Evolutionary conservation across 2,113 vertebrate genomes (phyloP).

Genomic region (Labeo catla): DNA sequence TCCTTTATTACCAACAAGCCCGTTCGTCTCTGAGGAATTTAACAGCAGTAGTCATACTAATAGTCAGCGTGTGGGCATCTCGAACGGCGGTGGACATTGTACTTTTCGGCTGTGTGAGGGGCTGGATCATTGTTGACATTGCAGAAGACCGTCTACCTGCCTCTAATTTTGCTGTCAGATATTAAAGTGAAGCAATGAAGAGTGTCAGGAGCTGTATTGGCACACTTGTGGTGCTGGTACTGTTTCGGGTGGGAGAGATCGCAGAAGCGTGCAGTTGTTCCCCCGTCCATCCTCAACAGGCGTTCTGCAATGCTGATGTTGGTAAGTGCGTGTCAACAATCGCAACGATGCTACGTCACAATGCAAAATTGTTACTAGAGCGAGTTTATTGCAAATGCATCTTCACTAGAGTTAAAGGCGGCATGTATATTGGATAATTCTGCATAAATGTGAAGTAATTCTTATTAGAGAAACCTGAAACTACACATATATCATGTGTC

Average conservation of each 20-base stretch:
- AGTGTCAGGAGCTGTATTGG: constrained; percentile 76
- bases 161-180: constrained; percentile 32
- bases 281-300: constrained; percentile 94
- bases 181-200: constrained; percentile 67
- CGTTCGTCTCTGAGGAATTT: constrained; percentile 17
- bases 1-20: constrained; percentile 37
- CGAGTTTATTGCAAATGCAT: background rate
- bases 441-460: background rate
- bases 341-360: constrained; percentile 32
- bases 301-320: constrained; percentile 94
- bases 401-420: no score
- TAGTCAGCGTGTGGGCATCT: constrained; percentile 11
- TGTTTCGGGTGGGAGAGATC: constrained; percentile 79
- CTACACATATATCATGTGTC: background rate
- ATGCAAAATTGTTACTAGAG: background rate
- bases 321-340: constrained; percentile 78
- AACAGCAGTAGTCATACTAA: background rate
- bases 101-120: constrained; percentile 27
- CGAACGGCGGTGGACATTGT: constrained; percentile 27
- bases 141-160: constrained; percentile 6
- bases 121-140: constrained; percentile 23
- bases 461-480: background rate
- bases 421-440: background rate
- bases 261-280: constrained; percentile 93
- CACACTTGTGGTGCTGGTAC: constrained; percentile 81